Evolutionary conservation across 2,113 vertebrate genomes (phyloP).

Genomic region (Hemiscyllium ocellatum): DNA sequence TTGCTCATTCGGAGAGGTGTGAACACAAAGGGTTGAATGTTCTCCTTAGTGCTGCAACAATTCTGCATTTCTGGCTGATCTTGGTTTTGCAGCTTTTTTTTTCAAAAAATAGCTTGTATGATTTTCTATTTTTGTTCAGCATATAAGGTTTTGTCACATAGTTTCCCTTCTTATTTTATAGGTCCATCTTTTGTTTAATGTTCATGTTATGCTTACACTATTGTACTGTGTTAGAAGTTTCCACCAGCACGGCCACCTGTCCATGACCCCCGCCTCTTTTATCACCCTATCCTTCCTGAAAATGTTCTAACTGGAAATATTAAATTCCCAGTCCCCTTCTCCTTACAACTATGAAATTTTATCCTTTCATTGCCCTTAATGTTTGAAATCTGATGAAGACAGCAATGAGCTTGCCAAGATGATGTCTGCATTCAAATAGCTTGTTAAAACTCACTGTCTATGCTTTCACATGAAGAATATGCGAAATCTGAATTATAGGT

Average conservation of each 20-base stretch:
- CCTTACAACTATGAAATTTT: neutral
- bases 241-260: neutral
- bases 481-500: neutral
- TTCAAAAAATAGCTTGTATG: neutral
- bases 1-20: no score
- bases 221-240: neutral
- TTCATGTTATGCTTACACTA: neutral
- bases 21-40: no score
- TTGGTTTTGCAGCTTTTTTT: neutral
- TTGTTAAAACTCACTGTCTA: neutral
- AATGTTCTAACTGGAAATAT: neutral
- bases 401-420: neutral
- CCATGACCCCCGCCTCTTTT: neutral
- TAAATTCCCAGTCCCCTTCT: neutral
- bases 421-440: neutral
- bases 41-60: no score
- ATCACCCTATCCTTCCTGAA: neutral
- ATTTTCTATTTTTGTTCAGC: neutral
- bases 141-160: neutral
- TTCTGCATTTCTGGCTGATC: neutral
- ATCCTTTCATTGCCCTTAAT: neutral
- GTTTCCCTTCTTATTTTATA: neutral
- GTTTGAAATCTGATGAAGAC: neutral
- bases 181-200: neutral
- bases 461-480: neutral